These are phyloP conservation scores for Gambusia affinis DNA, from an alignment of 2,113 vertebrate genomes.

Conservation along the genomic window DNA sequence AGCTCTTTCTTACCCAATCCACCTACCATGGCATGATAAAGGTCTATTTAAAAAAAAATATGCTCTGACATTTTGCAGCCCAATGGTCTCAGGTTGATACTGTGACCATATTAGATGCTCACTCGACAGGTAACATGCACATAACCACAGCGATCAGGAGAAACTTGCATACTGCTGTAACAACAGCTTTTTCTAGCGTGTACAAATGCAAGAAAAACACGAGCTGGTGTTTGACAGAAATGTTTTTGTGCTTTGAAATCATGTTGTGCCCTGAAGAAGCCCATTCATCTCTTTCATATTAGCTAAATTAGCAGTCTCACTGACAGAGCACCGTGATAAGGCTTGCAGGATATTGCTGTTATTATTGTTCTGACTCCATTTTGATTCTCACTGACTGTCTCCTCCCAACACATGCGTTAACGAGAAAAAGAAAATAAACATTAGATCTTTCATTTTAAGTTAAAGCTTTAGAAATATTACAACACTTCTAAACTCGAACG, in stretches of 20 bases:
- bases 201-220: constrained; percentile 13
- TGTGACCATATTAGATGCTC: background rate
- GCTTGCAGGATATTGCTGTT: constrained; percentile 64
- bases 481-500: too few species aligned
- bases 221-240: constrained; percentile 17
- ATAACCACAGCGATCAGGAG: background rate
- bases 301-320: constrained; percentile 53
- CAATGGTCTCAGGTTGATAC: background rate
- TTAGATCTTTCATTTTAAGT: background rate
- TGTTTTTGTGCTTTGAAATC: constrained; percentile 37
- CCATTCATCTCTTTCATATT: constrained; percentile 59
- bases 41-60: background rate
- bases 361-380: constrained; percentile 60
- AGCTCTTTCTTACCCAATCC: background rate
- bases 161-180: background rate
- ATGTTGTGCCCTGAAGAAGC: constrained; percentile 39
- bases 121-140: too few species aligned
- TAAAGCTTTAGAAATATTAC: background rate
- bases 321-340: constrained; percentile 46
- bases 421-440: constrained; percentile 32
- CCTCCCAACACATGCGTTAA: constrained; percentile 39
- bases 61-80: background rate
- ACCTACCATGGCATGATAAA: too few species aligned
- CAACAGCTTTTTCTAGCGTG: too few species aligned
- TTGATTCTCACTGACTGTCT: constrained; percentile 57